A percentile compares a stretch with the other conserved stretches of the same genome.
These are phyloP conservation scores for Rhagium mordax DNA, from an alignment of 2,888 invertebrate genomes.

Conservation along the genomic window DNA sequence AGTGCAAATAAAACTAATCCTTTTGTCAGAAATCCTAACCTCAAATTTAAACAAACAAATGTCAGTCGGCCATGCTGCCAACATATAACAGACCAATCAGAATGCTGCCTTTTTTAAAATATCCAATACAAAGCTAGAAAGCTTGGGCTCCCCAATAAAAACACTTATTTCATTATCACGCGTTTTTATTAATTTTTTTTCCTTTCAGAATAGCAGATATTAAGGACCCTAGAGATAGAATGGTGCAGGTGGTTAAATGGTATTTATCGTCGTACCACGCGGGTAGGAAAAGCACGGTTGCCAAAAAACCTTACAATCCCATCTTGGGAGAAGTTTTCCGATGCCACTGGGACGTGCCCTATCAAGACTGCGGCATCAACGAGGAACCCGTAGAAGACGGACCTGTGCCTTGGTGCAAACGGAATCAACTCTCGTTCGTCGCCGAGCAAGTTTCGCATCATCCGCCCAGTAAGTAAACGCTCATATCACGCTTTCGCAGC, in stretches of 20 bases:
- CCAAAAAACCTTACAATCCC: conserved; percentile 99
- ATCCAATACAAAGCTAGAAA: too few relatives aligned
- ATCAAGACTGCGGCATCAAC: conserved; percentile 38
- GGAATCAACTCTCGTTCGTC: conserved; percentile 92
- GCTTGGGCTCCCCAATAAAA: too few relatives aligned
- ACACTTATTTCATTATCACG: too few relatives aligned
- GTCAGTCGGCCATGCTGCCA: too few relatives aligned
- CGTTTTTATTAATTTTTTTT: too few relatives aligned
- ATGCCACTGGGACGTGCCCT: conserved; percentile 85
- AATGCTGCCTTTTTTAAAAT: too few relatives aligned
- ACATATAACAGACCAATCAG: too few relatives aligned
- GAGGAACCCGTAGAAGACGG: conserved; percentile 82
- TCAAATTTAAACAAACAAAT: too few relatives aligned
- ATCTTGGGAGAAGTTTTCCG: conserved; percentile 97
- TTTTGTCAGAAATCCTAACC: not conserved
- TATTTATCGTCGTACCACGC: conserved; percentile 99
- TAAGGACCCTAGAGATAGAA: conserved; percentile 88
- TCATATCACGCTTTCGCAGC: too few relatives aligned
- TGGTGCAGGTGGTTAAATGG: conserved; percentile 96
- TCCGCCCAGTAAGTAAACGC: conserved; percentile 86
- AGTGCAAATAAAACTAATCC: conserved; percentile 48
- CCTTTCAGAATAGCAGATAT: conserved; percentile 87
- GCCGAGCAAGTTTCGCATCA: conserved; percentile 99
- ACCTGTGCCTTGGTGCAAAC: conserved; percentile 92
- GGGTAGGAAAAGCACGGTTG: conserved; percentile 95